These are phyloP conservation scores for Lagorchestes hirsutus DNA, from an alignment of 2,797 vertebrate genomes.

Conservation along the genomic window DNA sequence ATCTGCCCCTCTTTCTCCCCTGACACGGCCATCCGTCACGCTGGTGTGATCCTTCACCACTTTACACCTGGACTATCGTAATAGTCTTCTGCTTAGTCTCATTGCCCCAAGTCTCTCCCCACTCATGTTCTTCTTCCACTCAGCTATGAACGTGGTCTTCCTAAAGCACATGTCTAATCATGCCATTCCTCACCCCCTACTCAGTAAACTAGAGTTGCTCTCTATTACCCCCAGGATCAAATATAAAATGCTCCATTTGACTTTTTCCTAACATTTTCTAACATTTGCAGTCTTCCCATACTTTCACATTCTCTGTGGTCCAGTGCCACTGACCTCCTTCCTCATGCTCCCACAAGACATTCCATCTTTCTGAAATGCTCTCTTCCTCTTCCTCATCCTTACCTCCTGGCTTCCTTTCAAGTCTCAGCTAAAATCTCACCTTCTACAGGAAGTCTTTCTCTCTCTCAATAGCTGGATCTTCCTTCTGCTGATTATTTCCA, in stretches of 20 bases:
- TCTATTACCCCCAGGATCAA: not conserved
- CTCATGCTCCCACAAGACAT: not conserved
- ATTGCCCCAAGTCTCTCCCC: not conserved
- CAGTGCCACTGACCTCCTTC: not conserved
- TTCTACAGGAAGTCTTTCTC: not conserved
- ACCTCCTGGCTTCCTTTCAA: not conserved
- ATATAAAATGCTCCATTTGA: not conserved
- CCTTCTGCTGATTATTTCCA: not conserved
- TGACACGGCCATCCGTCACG: not conserved
- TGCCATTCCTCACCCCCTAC: not conserved
- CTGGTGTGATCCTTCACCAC: not conserved
- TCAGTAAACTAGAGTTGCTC: not conserved
- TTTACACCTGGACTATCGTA: not conserved
- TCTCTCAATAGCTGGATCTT: not conserved
- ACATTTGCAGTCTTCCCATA: not conserved
- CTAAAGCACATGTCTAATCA: too few relatives aligned
- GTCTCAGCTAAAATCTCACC: not conserved
- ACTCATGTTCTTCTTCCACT: not conserved
- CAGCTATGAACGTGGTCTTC: not conserved
- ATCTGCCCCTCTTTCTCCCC: too few relatives aligned
- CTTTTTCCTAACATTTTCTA: not conserved
- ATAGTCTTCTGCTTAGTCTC: not conserved
- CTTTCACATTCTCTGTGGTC: not conserved
- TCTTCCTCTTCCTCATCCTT: too few relatives aligned
- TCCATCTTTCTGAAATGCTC: not conserved